Base-by-base conservation (phyloP, 1,140 invertebrate genomes). In the Cotesia glomerata region DNA sequence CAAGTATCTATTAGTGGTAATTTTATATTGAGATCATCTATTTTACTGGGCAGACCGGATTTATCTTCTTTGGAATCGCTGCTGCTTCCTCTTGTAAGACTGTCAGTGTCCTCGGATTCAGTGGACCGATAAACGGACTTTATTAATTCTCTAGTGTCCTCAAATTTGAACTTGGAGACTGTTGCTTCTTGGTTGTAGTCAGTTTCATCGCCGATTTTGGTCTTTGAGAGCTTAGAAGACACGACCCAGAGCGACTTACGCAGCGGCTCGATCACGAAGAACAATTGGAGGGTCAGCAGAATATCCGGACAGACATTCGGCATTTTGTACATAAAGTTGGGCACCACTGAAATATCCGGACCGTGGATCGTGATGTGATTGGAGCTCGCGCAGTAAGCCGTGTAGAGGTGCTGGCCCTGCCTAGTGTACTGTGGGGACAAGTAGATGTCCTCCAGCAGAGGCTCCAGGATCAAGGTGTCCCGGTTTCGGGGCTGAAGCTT, bases 281-380 rank as follows among this genome's bases (percentile, higher is more conserved):
- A 90, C 36, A 93, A 86, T 74, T 87, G 87, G 79, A 91, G 90
- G 13, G 91, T 90, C 65, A 92, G 83, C 69, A 92, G 78, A 74
- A 91, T 80, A 71, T 88, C 86, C 75, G 86, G 79, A 74, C 88
- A 89, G 16, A 88, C 84, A 34, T 87, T 81, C 51, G 91, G 90
- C 72, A 94, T 85, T 86, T 92, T 93, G 83, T 94, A 92, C 4
- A 92, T 87, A 82, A 91, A 92, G 63, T 93, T 78, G 4, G 93
- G 92, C 72, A 89, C 88, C 58, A 90, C 83, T 73, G 91, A 90
- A 52, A 92, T 86, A 79, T 91, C 89, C 71, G 91, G 90, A 79
- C 88, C 89, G 77, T 92, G 90, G 74, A 92, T 84, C 89, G 87
- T 88, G 67, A 89, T 78, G 63, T 88, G 81, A 82, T 85, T 87